Evolutionary conservation across 2,888 invertebrate species (phyloP).

Genomic region (Agrenia bidenticulata): DNA sequence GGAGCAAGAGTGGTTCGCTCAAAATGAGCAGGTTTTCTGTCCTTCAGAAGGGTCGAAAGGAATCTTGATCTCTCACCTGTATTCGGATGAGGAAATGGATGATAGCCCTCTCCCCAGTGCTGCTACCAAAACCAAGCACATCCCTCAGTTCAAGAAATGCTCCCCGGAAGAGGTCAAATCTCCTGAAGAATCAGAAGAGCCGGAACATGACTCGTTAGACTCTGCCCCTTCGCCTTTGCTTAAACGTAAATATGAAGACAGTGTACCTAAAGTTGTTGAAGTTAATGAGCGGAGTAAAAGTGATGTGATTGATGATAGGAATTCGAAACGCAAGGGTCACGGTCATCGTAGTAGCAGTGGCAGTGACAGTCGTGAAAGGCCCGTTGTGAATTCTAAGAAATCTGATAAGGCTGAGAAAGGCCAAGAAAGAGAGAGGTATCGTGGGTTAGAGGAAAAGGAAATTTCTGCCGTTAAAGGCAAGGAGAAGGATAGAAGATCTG

Average conservation of each 20-base stretch:
- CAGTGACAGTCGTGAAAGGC: slow-evolving; percentile 6
- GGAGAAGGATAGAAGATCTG: slow-evolving; percentile 16
- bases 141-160: not conserved
- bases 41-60: slow-evolving; percentile 49
- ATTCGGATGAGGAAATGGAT: slow-evolving; percentile 50
- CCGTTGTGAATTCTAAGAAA: no score
- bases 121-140: slow-evolving; percentile 4
- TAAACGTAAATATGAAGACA: slow-evolving; percentile 45
- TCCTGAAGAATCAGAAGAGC: slow-evolving; percentile 18
- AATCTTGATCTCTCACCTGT: slow-evolving; percentile 51
- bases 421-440: slow-evolving; percentile 6
- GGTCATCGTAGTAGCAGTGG: slow-evolving; percentile 18
- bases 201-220: slow-evolving; percentile 42
- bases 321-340: slow-evolving; percentile 14
- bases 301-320: slow-evolving; percentile 15
- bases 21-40: slow-evolving; percentile 46
- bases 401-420: no score
- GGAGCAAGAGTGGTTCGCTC: slow-evolving; percentile 46
- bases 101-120: slow-evolving; percentile 25
- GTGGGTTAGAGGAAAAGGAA: not conserved
- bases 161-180: slow-evolving; percentile 18
- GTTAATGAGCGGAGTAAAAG: slow-evolving; percentile 12
- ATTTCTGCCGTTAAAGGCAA: slow-evolving; percentile 11
- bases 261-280: slow-evolving; percentile 15
- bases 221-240: slow-evolving; percentile 52